A percentile compares a stretch with the other conserved stretches of the same genome.
Evolutionary conservation across 1,140 invertebrate genomes (phyloP).

Genomic region (Bradysia coprophila): DNA sequence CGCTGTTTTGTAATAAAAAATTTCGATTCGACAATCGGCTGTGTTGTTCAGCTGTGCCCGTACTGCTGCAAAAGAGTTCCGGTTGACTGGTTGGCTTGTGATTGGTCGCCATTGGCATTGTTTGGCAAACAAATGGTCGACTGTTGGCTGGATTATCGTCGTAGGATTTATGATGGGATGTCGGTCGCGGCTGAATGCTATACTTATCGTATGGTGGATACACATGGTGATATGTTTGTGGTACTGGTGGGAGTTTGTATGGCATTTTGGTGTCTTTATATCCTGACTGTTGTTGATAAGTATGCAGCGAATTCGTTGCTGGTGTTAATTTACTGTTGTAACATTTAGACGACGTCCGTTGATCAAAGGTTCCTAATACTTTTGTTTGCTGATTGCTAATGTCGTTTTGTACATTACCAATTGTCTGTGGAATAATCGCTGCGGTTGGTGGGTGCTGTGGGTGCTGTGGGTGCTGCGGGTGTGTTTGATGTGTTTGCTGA

Average conservation of each 20-base stretch:
- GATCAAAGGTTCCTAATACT: background rate
- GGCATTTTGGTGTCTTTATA: background rate
- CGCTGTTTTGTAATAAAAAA: background rate
- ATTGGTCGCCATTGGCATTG: background rate
- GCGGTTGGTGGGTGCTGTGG: background rate
- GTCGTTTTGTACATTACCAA: no score
- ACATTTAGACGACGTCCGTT: background rate
- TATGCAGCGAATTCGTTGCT: background rate
- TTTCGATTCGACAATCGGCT: background rate
- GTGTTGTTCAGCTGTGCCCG: no score
- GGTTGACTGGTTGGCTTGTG: background rate
- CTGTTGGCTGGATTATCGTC: background rate
- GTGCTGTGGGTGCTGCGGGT: background rate
- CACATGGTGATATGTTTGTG: background rate
- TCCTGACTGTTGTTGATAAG: background rate
- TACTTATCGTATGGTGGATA: background rate
- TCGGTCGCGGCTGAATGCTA: background rate
- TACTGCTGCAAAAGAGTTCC: background rate
- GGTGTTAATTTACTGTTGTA: background rate
- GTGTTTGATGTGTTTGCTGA: background rate
- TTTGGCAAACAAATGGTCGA: background rate
- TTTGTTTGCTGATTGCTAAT: background rate
- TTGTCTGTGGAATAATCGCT: background rate
- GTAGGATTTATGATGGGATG: background rate
- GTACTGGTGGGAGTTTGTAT: background rate